Base-by-base conservation (phyloP, 1,140 invertebrate species). In the Neodiprion fabricii region DNA sequence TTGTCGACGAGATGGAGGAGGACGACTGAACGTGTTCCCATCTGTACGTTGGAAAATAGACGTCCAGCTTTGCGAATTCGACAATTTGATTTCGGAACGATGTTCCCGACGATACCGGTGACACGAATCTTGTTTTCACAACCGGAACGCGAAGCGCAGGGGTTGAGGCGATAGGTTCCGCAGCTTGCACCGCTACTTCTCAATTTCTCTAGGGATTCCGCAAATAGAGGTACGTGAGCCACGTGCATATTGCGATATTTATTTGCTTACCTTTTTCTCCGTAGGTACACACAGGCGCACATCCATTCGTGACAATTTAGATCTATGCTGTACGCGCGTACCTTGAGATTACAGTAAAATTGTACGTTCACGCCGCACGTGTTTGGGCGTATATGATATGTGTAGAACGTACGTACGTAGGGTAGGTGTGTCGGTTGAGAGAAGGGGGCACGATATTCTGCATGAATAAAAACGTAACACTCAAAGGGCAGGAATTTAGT, bases 141-240 rank as follows among this genome's bases (percentile, higher is more conserved):
- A 14, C n/a, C 11, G 53, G 53, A 17, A 61, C 3, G 53, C 11
- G 11, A 61, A 12, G 53, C 11, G 3, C 53, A 9, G 53, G 53
- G 53, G 11, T 61, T 61, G 28, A 40, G 2, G 28, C 28, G 28
- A 40, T 40, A 40, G 28, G 28, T 40, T 40, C 28, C 28, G 28
- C 28, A 5, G 53, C 53, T 61, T 61, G 53, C 53, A 61, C 53
- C n/a, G 53, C 53, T 61, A 61, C 11, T 61, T 61, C 53, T 8
- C 53, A 61, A 61, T 61, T 61, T 61, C 53, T 61, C 53, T 61
- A 14, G 53, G 53, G 53, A 61, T 61, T 61, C n/a, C 53, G n/a
- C 53, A 61, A 61, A 61, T 61, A 61, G 11, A 61, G 53, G 53
- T 9, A 61, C 53, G 53, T 61, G 53, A 12, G 11, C 53, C 53